Base-by-base conservation (phyloP, 2,888 invertebrate genomes). In the Brachypalpus laphriformis region DNA sequence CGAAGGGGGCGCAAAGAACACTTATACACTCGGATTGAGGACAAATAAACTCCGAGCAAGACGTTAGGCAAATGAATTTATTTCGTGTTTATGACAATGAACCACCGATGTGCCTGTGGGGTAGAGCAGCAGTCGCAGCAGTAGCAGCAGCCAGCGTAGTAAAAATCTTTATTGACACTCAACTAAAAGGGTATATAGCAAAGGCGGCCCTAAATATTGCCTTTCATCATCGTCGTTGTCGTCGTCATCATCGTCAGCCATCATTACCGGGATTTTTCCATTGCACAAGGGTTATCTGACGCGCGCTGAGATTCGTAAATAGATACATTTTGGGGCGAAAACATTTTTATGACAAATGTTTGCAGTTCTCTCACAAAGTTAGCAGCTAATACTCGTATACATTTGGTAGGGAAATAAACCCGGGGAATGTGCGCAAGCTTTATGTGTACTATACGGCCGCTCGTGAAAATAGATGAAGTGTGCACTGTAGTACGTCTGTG, bases 21-120 rank as follows among this genome's bases (percentile, higher is more conserved):
- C 76, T 65, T 65, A 37, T 37, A 56, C 47, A 51, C 65, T 72
- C 51, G 75, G 49, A 76, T 56, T 77, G 72, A 54, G 72, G 71
- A 77, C 70, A 72, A 75, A 85, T 85, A 75, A 80, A 76, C 61
- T 70, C 63, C 34, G 16, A 68, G 74, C 72, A 77, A 78, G 77
- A 83, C 72, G 74, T 75, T 76, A 65, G 75, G 31, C 66, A 81
- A 71, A 76, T 71, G 66, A 85, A 80, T 81, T 75, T 81, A 80
- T 76, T 80, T 85, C 70, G 75, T 76, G 83, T 81, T 76, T 78
- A 85, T 70, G 72, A 57, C 78, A 75, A 51, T 54, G 65, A 66
- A 16, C 77, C 80, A 34, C 70, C 70, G 25, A 42, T 9, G 16
- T 34, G 34, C 34, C 34, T 2, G 18, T 3, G 18, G 20, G 57